Percentiles rank a stretch among this genome's conserved stretches.
Evolutionary conservation across 2,888 invertebrate species (phyloP).

Genomic region (Xestia c-nigrum): DNA sequence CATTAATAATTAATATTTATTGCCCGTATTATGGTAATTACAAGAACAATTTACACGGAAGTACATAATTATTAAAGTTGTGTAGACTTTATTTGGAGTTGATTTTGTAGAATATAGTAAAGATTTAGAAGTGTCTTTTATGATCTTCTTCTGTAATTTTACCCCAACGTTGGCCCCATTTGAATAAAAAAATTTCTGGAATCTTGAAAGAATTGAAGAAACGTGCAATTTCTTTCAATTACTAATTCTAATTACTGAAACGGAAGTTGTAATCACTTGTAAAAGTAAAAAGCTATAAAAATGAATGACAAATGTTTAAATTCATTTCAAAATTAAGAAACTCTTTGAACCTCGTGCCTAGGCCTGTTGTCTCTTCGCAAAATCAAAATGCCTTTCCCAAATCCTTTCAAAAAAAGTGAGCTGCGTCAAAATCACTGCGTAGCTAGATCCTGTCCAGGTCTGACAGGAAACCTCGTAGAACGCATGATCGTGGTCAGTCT

Average conservation of each 20-base stretch:
- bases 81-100: slow-evolving; percentile 11
- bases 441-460: background rate
- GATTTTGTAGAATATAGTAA: background rate
- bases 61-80: slow-evolving; percentile 18
- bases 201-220: background rate
- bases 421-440: background rate
- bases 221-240: background rate
- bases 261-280: background rate
- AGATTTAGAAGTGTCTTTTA: background rate
- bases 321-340: too few relatives aligned
- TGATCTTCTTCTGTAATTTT: background rate
- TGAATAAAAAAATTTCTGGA: background rate
- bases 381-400: background rate
- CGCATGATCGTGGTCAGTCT: background rate
- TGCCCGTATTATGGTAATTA: slow-evolving; percentile 44
- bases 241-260: background rate
- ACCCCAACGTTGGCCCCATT: background rate
- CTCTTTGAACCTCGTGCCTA: background rate
- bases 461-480: background rate
- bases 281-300: background rate
- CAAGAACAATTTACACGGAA: slow-evolving; percentile 37
- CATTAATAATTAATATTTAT: slow-evolving; percentile 61
- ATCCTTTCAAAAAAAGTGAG: background rate
- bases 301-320: too few relatives aligned
- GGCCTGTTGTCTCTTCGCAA: background rate